A percentile compares a stretch with the other conserved stretches of the same genome.
Conservation (phyloP, 30 jellyfish, hydroid and myxozoan species). For the Aurelia sp. region DNA sequence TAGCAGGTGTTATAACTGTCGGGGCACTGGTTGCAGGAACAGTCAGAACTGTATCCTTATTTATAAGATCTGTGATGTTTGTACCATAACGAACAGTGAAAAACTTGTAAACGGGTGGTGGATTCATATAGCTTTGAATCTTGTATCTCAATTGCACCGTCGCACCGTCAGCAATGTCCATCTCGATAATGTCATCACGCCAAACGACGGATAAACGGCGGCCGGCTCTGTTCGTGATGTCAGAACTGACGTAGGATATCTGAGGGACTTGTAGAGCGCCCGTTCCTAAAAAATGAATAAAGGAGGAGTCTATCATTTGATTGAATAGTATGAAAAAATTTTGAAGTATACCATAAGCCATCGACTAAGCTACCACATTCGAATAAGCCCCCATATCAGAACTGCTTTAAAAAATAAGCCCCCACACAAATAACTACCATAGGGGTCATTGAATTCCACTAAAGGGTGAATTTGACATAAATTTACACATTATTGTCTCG, state of each 20-base stretch:
- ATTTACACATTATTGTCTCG: no score
- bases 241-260: constrained; percentile 52
- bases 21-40: constrained; percentile 63
- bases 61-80: constrained; percentile 78
- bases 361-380: no score
- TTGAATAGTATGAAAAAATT: not conserved
- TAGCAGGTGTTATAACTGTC: constrained; percentile 48
- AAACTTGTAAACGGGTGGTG: constrained; percentile 76
- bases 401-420: no score
- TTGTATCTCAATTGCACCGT: constrained; percentile 66
- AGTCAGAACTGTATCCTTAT: constrained; percentile 52
- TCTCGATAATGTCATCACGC: constrained; percentile 97
- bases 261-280: constrained; percentile 71
- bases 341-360: not conserved
- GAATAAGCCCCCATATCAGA: no score
- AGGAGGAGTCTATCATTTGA: not conserved
- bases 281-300: constrained; percentile 18
- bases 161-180: constrained; percentile 90
- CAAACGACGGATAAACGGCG: constrained; percentile 87
- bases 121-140: constrained; percentile 69
- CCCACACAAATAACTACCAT: no score
- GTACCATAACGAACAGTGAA: constrained; percentile 91
- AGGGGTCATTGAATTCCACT: no score
- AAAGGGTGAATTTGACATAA: no score
- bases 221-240: constrained; percentile 90